Conservation (phyloP, 1,140 invertebrate genomes). For the Drosophila nikananu region DNA sequence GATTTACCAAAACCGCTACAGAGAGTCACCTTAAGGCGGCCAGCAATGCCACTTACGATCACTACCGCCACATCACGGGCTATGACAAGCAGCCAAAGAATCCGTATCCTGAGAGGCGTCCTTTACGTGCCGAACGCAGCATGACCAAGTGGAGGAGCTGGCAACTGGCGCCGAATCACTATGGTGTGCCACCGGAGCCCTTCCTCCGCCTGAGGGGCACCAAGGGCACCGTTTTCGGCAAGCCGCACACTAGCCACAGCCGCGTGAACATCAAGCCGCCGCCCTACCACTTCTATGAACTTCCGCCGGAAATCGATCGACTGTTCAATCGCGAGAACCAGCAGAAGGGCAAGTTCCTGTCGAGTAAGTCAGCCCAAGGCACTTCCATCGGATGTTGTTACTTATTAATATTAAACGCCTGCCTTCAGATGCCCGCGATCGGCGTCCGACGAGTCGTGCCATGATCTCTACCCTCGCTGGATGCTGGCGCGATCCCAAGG, state of each 20-base stretch:
- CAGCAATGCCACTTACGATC: conserved; percentile 48
- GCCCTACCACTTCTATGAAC: conserved; percentile 57
- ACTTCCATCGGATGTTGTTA: background rate
- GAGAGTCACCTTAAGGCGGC: conserved; percentile 51
- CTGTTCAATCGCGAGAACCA: conserved; percentile 51
- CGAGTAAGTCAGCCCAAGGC: conserved; percentile 51
- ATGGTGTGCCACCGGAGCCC: conserved; percentile 52
- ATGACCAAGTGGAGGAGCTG: conserved; percentile 58
- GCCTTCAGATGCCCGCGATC: conserved; percentile 70
- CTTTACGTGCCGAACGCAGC: conserved; percentile 29
- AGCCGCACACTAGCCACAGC: conserved; percentile 45
- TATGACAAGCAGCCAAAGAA: conserved; percentile 24
- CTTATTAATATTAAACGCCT: background rate
- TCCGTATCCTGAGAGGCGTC: conserved; percentile 51
- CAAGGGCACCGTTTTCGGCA: conserved; percentile 63
- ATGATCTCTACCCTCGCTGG: conserved; percentile 46
- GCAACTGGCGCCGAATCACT: conserved; percentile 71
- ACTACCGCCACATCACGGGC: conserved; percentile 61
- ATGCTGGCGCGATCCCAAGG: conserved; percentile 63
- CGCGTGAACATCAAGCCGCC: conserved; percentile 52
- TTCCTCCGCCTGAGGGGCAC: conserved; percentile 45
- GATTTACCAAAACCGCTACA: background rate
- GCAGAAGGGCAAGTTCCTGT: conserved; percentile 70
- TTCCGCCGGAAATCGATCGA: conserved; percentile 47
- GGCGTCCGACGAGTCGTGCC: conserved; percentile 39